Evolutionary conservation across 2,888 invertebrate genomes (phyloP).

Genomic region (Phyto melanocephala): DNA sequence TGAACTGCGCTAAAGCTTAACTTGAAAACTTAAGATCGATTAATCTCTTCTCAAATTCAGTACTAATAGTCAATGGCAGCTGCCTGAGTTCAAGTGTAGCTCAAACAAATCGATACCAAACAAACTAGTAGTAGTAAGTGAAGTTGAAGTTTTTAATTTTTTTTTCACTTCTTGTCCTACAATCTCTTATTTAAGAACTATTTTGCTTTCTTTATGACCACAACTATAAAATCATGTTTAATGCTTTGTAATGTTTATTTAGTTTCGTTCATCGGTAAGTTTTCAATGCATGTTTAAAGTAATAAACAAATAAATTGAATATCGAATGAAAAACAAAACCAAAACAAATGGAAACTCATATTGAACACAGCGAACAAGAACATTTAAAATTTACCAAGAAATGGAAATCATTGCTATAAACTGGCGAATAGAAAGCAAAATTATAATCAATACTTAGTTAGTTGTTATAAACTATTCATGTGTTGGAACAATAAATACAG

Average conservation of each 20-base stretch:
- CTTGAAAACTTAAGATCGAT: background rate
- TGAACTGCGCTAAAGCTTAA: conserved; percentile 32
- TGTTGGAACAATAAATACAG: background rate
- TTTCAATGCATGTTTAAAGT: conserved; percentile 50
- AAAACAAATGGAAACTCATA: conserved; percentile 31
- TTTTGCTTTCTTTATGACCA: background rate
- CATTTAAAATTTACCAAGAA: conserved; percentile 9
- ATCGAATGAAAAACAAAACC: conserved; percentile 26
- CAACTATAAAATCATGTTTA: conserved; percentile 25
- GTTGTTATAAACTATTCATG: background rate
- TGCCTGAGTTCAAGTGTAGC: conserved; percentile 39
- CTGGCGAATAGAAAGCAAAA: conserved; percentile 17
- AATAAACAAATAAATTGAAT: conserved; percentile 56
- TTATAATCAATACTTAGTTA: background rate
- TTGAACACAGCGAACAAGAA: conserved; percentile 1
- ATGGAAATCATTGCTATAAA: background rate
- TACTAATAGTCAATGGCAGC: conserved; percentile 50
- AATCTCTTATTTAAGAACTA: background rate
- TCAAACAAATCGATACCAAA: conserved; percentile 31
- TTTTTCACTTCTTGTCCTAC: background rate
- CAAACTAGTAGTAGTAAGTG: conserved; percentile 24
- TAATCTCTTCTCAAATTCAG: conserved; percentile 52
- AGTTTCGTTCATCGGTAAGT: background rate
- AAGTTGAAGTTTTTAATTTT: conserved; percentile 14
- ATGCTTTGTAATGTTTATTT: background rate